phyloP scores from a whole-genome alignment of 2,888 invertebrate species.

The Sarcophaga rosellei region DNA sequence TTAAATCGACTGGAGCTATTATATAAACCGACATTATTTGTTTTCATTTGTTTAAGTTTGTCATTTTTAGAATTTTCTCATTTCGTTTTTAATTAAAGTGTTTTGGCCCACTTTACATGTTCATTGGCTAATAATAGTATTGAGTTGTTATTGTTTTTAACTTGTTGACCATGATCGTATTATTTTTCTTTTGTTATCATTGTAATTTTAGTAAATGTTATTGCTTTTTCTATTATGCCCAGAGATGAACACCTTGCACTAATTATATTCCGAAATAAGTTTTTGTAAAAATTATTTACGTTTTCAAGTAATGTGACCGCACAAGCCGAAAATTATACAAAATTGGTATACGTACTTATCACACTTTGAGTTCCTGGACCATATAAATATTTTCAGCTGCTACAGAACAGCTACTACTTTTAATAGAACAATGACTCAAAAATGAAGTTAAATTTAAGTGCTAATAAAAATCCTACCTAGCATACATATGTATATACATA shows the following conservation, averaged over 20 bases:
- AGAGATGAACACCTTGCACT: not conserved
- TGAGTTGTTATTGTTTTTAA: constrained; percentile 10
- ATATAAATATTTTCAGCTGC: too few species aligned
- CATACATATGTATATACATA: not conserved
- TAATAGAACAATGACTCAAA: not conserved
- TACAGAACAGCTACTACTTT: not conserved
- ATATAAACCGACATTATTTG: too few species aligned
- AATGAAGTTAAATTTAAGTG: not conserved
- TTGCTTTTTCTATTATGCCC: not conserved
- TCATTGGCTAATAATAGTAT: not conserved
- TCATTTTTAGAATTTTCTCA: not conserved
- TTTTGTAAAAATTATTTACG: too few species aligned
- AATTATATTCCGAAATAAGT: too few species aligned
- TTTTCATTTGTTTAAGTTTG: not conserved
- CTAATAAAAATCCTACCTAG: not conserved
- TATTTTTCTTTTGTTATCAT: constrained; percentile 4
- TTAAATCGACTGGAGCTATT: too few species aligned
- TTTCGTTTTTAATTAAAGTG: constrained; percentile 9
- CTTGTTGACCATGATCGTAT: constrained; percentile 44
- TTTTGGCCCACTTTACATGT: not conserved
- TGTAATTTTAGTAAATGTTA: not conserved
- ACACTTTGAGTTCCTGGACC: too few species aligned
- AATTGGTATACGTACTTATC: too few species aligned
- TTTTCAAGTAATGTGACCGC: too few species aligned
- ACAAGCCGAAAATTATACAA: too few species aligned